Percentiles rank a stretch among this genome's conserved stretches.
phyloP scores from a whole-genome alignment of 2,113 vertebrate species.

The Python bivittatus region DNA sequence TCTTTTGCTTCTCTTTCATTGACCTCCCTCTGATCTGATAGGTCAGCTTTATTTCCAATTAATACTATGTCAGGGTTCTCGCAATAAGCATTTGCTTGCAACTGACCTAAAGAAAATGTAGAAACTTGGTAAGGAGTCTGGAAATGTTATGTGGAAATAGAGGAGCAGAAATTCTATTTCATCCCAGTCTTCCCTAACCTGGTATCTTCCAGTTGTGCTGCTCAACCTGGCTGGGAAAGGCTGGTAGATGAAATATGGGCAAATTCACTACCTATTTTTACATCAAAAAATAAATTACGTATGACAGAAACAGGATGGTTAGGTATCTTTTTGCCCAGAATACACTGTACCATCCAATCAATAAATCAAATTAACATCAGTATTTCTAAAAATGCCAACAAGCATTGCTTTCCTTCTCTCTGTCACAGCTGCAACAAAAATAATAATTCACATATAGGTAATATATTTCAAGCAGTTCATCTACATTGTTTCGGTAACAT shows the following conservation, averaged over 20 bases:
- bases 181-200: not conserved
- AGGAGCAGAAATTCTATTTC: not conserved
- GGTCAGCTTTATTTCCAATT: slow-evolving; percentile 93
- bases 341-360: not conserved
- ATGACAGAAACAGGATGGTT: not conserved
- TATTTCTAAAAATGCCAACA: not conserved
- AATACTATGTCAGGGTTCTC: slow-evolving; percentile 95
- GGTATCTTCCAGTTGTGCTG: not conserved
- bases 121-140: not conserved
- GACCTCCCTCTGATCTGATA: slow-evolving; percentile 91
- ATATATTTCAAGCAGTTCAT: not conserved
- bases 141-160: not conserved
- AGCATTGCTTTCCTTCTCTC: not conserved
- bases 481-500: not conserved
- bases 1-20: slow-evolving; percentile 92
- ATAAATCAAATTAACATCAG: not conserved
- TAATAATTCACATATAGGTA: not conserved
- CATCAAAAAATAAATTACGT: not conserved
- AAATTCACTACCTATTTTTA: not conserved
- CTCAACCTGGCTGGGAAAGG: not conserved
- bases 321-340: not conserved
- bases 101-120: slow-evolving; percentile 77
- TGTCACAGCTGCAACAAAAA: not conserved
- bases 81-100: slow-evolving; percentile 95
- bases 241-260: not conserved